phyloP scores from a whole-genome alignment of 2,113 vertebrate species.

The Oceanodroma tethys region DNA sequence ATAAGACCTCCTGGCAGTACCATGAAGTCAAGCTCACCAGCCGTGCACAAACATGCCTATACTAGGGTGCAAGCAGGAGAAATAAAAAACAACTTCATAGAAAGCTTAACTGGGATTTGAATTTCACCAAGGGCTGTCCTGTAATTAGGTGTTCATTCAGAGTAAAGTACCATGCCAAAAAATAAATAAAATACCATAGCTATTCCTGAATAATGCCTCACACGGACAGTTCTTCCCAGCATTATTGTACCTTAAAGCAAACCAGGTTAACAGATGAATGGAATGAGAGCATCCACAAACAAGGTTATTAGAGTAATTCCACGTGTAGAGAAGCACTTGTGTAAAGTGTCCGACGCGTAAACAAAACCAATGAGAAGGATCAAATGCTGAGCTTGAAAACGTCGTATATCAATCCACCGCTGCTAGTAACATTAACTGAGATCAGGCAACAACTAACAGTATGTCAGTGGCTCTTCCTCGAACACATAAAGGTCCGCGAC shows the following conservation, averaged over 20 bases:
- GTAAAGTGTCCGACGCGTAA: rapidly evolving
- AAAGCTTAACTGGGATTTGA: not conserved
- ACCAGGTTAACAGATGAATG: not conserved
- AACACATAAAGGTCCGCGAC: rapidly evolving
- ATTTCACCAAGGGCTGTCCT: not conserved
- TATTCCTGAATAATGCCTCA: not conserved
- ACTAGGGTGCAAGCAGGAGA: not conserved
- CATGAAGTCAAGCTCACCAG: not conserved
- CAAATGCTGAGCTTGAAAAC: not conserved
- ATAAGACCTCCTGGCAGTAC: not conserved
- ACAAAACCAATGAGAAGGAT: not conserved
- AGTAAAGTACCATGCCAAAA: not conserved
- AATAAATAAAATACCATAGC: not conserved
- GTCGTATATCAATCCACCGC: rapidly evolving
- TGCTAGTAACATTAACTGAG: not conserved
- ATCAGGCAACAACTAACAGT: not conserved
- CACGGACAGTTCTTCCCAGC: rapidly evolving
- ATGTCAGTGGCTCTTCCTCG: rapidly evolving
- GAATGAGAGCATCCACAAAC: not conserved
- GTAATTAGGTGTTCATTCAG: not conserved
- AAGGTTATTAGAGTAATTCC: not conserved
- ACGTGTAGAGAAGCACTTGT: rapidly evolving
- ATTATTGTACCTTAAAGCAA: rapidly evolving
- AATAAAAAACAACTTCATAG: not conserved
- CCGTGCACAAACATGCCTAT: rapidly evolving